phyloP scores from a whole-genome alignment of 2,797 vertebrate species.

The Hippopotamyrus pictus region DNA sequence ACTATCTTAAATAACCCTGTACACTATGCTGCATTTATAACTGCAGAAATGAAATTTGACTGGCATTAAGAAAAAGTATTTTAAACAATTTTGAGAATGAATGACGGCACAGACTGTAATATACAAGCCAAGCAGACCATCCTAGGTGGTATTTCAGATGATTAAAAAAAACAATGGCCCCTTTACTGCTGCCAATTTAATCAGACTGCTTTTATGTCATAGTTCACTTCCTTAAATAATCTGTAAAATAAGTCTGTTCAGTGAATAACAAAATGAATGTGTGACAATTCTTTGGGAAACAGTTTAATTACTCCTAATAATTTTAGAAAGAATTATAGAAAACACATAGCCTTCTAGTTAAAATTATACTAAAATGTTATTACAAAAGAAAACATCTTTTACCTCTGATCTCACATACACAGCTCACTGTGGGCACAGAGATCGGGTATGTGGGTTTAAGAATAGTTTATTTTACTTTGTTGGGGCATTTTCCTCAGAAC shows the following conservation, averaged over 20 bases:
- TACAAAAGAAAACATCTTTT: slow-evolving; percentile 39
- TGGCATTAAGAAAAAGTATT: neutral
- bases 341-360: neutral
- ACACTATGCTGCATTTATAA: neutral
- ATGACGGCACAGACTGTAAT: neutral
- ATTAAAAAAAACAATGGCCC: slow-evolving; percentile 5
- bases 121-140: neutral
- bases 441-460: slow-evolving; percentile 47
- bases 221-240: slow-evolving; percentile 8
- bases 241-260: slow-evolving; percentile 13
- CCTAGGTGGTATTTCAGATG: neutral
- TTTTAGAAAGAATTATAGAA: neutral
- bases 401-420: slow-evolving; percentile 18
- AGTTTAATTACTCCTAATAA: neutral
- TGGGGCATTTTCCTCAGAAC: slow-evolving; percentile 58
- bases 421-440: slow-evolving; percentile 46
- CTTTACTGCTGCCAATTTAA: slow-evolving; percentile 16
- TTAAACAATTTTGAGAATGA: neutral
- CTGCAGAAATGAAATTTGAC: neutral
- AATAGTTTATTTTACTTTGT: slow-evolving; percentile 48
- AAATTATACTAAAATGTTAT: neutral
- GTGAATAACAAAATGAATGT: neutral
- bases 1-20: neutral
- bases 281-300: slow-evolving; percentile 10
- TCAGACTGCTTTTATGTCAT: neutral